Base-by-base conservation (phyloP, 2,888 invertebrate species). In the Drosophila helvetica region DNA sequence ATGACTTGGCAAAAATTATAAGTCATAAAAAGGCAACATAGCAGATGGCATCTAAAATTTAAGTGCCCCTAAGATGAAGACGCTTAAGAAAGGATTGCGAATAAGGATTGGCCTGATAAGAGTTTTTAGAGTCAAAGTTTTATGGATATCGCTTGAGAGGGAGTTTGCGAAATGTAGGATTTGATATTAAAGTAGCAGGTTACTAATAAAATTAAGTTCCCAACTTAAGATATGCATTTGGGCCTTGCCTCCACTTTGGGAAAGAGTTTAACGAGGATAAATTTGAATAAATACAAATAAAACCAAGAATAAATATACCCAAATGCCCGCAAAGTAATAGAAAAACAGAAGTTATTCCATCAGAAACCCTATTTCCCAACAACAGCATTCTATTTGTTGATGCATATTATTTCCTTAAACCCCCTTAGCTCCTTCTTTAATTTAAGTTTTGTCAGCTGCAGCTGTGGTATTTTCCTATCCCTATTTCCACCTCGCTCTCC, bases 1-100 rank as follows among this genome's bases (percentile, higher is more conserved):
- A 86, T 85, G 85, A 85, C 79, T 88, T 73, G 86, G 84, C 88
- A 86, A 74, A 88, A 85, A 86, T 86, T 78, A 85, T 81, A 57
- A 79, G 83, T 82, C 78, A 82, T 87, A 85, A 83, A 59, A 25
- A 71, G 74, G 66, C 80, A 72, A 72, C 71, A 79, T 27, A 79
- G 64, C 68, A 61, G 75, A 69, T 77, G 60, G 67, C 86, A 75
- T 82, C 85, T 87, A 82, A 82, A 85, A 82, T 78, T 82, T 79
- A 82, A 79, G 88, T 78, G 75, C 68, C 77, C 59, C 52, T 19
- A 48, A 57, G 75, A 59, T 65, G 60, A 62, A 73, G 38, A 55
- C 56, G 67, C 64, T 51, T 75, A 61, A 48, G 60, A 22, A 25
- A 62, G 46, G 57, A 66, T 57, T 62, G 75, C 73, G 62, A 17